Evolutionary conservation across 2,888 invertebrate species (phyloP).

Genomic region (Stenchaetothrips biformis): DNA sequence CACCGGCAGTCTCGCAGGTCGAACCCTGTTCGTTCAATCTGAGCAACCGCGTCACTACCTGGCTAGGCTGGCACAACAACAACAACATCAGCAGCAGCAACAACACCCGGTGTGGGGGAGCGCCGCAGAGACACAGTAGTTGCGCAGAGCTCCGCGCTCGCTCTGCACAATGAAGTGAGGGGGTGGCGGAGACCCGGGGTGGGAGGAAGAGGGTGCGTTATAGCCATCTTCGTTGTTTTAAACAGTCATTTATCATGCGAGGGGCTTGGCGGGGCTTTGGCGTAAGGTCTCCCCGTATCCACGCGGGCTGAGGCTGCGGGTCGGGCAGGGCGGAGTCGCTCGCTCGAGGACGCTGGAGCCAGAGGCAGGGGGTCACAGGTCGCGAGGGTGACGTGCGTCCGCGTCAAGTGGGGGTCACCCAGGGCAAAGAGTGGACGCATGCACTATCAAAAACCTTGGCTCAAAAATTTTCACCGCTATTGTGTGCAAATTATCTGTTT

Average conservation of each 20-base stretch:
- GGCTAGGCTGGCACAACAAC: no score
- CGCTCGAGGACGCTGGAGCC: not conserved
- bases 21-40: no score
- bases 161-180: no score
- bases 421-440: not conserved
- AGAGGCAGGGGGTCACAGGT: not conserved
- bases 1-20: no score
- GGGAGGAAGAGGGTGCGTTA: conserved; percentile 16
- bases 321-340: not conserved
- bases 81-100: no score
- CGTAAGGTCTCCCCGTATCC: not conserved
- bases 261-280: conserved; percentile 8
- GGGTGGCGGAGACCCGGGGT: not conserved
- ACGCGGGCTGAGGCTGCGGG: not conserved
- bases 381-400: not conserved
- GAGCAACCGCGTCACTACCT: no score
- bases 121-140: no score
- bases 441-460: no score
- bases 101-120: no score
- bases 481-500: no score
- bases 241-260: conserved; percentile 25
- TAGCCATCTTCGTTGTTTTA: conserved; percentile 23
- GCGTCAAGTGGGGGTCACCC: not conserved
- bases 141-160: no score
- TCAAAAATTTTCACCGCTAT: no score